A percentile compares a stretch with the other conserved stretches of the same genome.
phyloP scores from a whole-genome alignment of 2,113 vertebrate species.

The Chiloscyllium plagiosum region DNA sequence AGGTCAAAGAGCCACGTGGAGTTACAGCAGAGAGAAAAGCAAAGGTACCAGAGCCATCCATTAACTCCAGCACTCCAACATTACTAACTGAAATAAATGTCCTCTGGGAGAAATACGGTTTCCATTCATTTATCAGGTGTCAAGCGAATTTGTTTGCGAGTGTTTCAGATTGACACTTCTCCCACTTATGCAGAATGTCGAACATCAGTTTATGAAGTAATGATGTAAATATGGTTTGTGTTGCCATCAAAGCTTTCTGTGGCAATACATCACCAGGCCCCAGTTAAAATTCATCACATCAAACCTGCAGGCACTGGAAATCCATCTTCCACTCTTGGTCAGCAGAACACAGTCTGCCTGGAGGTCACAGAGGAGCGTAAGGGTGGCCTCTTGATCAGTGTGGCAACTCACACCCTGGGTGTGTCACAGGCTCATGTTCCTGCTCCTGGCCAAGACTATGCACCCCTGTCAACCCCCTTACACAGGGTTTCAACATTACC shows the following conservation, averaged over 20 bases:
- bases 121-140: neutral
- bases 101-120: neutral
- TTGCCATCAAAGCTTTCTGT: neutral
- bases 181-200: neutral
- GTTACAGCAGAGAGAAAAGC: neutral
- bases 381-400: neutral
- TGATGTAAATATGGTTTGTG: conserved; percentile 20
- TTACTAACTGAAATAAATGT: neutral
- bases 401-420: too few species aligned
- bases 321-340: neutral
- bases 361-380: neutral
- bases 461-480: too few species aligned
- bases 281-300: neutral
- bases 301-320: neutral
- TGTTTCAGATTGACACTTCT: neutral
- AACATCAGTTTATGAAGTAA: conserved; percentile 26
- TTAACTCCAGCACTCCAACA: neutral
- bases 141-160: neutral
- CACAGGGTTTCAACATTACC: too few species aligned
- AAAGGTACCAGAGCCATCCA: neutral
- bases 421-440: too few species aligned
- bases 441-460: too few species aligned
- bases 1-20: too few species aligned
- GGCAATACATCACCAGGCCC: neutral
- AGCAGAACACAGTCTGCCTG: neutral